Evolutionary conservation across 2,888 invertebrate species (phyloP), one percentile per base, ranked within the genome.

Genomic region (Macaria liturata): DNA sequence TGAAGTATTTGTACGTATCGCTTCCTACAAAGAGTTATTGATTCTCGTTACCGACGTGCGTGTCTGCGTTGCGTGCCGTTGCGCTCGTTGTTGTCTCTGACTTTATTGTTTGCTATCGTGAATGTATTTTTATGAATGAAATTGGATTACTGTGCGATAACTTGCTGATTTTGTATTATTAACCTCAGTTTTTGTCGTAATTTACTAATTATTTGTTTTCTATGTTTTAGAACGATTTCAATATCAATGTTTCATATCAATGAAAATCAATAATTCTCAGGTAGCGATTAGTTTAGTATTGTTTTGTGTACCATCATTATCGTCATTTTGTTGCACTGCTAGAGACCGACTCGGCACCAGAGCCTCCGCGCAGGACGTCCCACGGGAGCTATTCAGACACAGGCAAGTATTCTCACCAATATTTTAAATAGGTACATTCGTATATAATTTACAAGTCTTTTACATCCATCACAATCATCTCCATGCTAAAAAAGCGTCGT

Each of bases 271-370:
- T 78, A 66, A 65, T 67, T 64, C 61, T 59, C 54, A 62, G 58
- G 62, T 64, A 68, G 61, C 57, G 61, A 64, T 62, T 61, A 68
- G 46, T 57, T 68, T 70, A 66, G 67, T 63, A 54, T 50, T 66
- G 67, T 68, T 76, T 76, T 69, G 67, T 69, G 81, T 80, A 78
- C 71, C 76, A 66, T 81, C 76, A 81, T 76, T 74, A 77, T 77
- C 69, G 20, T 66, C 78, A 70, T 84, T 85, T 84, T 84, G 70
- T 86, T 86, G 81, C 81, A 79, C 80, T 84, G 83, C 71, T 93
- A 94, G 94, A 94, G 81, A 91, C 88, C 80, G 94, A 94, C 76
- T 83, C 87, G 70, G 93, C 93, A 72, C 95, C 95, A 72, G 93
- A 94, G 76, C 93, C 95, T 72, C 94, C 94, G 68, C 94, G 94